These are phyloP conservation scores for Laticauda laticaudata DNA, from an alignment of 2,113 vertebrate species.

Conservation along the genomic window DNA sequence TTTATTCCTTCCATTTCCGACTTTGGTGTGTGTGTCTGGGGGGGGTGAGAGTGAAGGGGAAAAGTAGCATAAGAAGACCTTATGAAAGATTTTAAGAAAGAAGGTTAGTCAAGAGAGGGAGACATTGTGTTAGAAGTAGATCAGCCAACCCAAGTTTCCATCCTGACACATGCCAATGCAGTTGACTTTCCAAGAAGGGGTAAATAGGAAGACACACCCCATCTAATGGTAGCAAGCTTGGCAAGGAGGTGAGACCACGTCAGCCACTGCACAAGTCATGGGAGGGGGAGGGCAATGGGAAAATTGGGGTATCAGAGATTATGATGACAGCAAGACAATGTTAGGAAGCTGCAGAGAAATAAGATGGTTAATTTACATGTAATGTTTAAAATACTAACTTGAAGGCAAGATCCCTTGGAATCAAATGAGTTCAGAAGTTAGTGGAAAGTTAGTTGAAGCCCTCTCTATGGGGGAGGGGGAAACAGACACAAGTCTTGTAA, in stretches of 20 bases:
- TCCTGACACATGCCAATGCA: neutral
- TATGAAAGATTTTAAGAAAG: neutral
- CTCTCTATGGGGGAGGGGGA: no score
- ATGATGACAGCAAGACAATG: neutral
- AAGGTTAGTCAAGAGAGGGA: neutral
- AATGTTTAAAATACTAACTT: neutral
- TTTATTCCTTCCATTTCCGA: neutral
- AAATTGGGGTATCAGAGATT: neutral
- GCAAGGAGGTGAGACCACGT: neutral
- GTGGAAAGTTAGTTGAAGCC: no score
- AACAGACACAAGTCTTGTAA: neutral
- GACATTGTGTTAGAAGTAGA: neutral
- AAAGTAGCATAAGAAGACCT: neutral
- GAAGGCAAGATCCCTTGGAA: neutral
- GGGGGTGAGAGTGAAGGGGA: neutral
- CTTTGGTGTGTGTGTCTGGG: neutral
- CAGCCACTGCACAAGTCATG: neutral
- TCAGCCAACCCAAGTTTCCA: neutral
- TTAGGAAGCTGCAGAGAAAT: neutral
- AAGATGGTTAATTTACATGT: neutral
- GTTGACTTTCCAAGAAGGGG: neutral
- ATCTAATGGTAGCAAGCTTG: neutral
- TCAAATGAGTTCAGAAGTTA: neutral
- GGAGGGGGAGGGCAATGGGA: neutral
- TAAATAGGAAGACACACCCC: neutral